A percentile compares a stretch with the other conserved stretches of the same genome.
Conservation (phyloP, 2,797 vertebrate species). For the Sebastes kiyomatsui region DNA sequence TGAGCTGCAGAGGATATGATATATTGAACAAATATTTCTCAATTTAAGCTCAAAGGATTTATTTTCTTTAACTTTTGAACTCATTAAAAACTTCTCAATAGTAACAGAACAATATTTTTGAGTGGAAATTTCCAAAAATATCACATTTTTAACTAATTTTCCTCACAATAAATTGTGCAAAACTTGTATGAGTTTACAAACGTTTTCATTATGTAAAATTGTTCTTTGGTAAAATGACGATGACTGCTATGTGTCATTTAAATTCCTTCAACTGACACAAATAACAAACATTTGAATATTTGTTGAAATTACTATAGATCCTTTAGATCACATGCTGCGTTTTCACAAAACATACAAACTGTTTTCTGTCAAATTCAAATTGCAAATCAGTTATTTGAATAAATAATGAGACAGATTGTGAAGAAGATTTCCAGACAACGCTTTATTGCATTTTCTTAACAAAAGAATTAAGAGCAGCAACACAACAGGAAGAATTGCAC, state of each 20-base stretch:
- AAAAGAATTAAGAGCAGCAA: not conserved
- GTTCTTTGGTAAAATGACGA: not conserved
- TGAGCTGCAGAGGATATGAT: not conserved
- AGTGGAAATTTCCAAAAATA: not conserved
- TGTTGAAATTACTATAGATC: not conserved
- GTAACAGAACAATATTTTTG: not conserved
- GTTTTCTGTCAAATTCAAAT: not conserved
- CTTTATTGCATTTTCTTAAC: not conserved
- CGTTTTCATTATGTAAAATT: not conserved
- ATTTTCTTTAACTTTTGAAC: too few relatives aligned
- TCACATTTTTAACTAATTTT: not conserved
- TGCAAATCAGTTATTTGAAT: not conserved
- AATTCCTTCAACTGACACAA: not conserved
- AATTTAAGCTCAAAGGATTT: too few relatives aligned
- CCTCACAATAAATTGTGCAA: not conserved
- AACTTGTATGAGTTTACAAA: not conserved
- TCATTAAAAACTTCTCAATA: too few relatives aligned
- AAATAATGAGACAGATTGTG: not conserved
- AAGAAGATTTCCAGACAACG: fast-evolving
- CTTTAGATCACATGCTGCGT: not conserved
- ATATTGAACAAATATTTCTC: not conserved
- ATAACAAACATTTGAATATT: not conserved
- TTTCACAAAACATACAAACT: not conserved
- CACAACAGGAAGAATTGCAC: not conserved
- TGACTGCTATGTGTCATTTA: not conserved